Evolutionary conservation across 1,140 invertebrate genomes (phyloP), one percentile per base, ranked within the genome.

Genomic region (Lordiphosa stackelbergi): DNA sequence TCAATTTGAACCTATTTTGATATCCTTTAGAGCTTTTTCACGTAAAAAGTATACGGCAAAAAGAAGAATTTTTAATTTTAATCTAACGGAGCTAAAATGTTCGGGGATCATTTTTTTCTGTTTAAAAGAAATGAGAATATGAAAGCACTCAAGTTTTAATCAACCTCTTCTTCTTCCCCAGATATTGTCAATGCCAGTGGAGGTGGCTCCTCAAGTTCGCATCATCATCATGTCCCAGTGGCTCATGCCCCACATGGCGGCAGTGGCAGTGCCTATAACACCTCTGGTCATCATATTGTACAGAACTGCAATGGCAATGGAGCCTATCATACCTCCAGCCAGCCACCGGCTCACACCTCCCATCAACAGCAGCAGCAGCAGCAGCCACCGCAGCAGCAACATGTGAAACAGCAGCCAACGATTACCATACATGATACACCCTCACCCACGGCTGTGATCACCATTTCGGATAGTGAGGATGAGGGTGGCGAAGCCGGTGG

Each of bases 391-490:
- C 54, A 53, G 56, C 43, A 58, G 55, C 49, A 78, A 41, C 64
- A 68, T 47, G 73, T 87, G 38, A 87, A 88, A 59, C 86, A 86
- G 36, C 83, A 88, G 49, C 86, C 86, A 69, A 96, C 95, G 1
- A 96, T 97, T 63, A 95, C 95, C 11, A 96, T 96, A 56, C 92
- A 94, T 46, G 96, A 97, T 85, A 97, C 97, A 10, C 97, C 97
- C 4, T 97, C 96, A 11, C 96, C 96, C 4, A 94, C 95, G 41
- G 97, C 96, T 45, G 77, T 81, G 10, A 98, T 98, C 69, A 98
- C 96, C 12, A 98, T 98, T 74, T 98, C 96, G 34, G 97, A 98
- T 85, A 97, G 96, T 78, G 97, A 98, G 81, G 96, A 98, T 87
- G 96, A 98, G 87, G 89, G 90, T 11, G 88, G 91, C 41, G 88